These are phyloP conservation scores for Dicentrarchus labrax DNA, from an alignment of 2,113 vertebrate genomes.

Conservation along the genomic window DNA sequence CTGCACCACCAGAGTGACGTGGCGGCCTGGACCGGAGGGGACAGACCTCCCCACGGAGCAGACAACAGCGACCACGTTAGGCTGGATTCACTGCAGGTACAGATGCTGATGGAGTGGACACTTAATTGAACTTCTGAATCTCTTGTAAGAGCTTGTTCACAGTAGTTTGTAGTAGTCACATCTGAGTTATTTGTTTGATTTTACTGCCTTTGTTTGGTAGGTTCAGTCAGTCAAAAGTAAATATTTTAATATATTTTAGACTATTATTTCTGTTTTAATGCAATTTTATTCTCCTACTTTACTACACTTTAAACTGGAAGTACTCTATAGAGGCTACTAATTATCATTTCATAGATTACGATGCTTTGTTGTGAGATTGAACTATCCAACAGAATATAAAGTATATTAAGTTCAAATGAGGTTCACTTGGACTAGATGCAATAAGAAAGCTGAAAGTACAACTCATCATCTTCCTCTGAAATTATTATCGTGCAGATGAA, in stretches of 20 bases:
- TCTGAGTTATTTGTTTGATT: too few relatives aligned
- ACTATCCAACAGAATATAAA: background rate
- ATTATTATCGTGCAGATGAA: background rate
- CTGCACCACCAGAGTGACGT: constrained; percentile 56
- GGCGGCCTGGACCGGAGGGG: constrained; percentile 55
- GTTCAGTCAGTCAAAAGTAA: background rate
- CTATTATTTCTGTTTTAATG: too few relatives aligned
- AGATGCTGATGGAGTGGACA: background rate
- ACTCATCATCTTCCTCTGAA: background rate
- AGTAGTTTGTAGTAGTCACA: background rate
- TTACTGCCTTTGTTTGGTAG: background rate
- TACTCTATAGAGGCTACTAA: background rate
- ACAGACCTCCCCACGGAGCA: constrained; percentile 81
- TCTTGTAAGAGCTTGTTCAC: background rate
- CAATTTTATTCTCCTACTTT: too few relatives aligned
- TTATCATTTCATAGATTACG: background rate
- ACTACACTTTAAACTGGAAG: background rate
- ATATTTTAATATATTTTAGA: too few relatives aligned
- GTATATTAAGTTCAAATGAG: background rate
- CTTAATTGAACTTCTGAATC: background rate
- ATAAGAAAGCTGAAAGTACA: background rate
- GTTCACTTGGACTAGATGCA: background rate
- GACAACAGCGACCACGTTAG: constrained; percentile 88
- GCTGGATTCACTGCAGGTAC: constrained; percentile 90
- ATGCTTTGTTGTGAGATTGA: background rate